Conservation (phyloP, 2,888 invertebrate genomes). For the Unio delphinus region DNA sequence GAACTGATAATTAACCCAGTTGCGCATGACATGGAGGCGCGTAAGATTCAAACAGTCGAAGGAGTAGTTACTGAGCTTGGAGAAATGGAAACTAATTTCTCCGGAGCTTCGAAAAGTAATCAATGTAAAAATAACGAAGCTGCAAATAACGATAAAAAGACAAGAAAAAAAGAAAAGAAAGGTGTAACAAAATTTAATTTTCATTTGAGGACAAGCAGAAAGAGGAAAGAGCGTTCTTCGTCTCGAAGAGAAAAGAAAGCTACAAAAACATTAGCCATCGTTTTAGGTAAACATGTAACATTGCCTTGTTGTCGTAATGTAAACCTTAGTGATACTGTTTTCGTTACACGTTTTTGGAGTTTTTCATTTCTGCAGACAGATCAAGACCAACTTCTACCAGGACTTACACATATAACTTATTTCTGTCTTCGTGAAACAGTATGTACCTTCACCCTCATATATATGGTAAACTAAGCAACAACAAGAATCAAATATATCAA, state of each 20-base stretch:
- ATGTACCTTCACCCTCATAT: no score
- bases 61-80: constrained; percentile 1
- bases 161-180: constrained; percentile 54
- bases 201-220: constrained; percentile 83
- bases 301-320: background rate
- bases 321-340: background rate
- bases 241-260: constrained; percentile 87
- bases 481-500: no score
- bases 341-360: no score
- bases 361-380: no score
- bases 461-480: no score
- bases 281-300: constrained; percentile 84
- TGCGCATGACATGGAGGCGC: constrained; percentile 70
- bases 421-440: no score
- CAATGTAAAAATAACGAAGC: constrained; percentile 28
- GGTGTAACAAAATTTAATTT: constrained; percentile 69
- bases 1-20: constrained; percentile 93
- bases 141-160: constrained; percentile 20
- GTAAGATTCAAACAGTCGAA: constrained; percentile 5
- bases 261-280: constrained; percentile 98
- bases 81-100: constrained; percentile 33
- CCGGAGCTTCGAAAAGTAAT: constrained; percentile 15
- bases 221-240: constrained; percentile 73
- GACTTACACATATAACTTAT: no score
- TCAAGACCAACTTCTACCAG: no score